phyloP scores from a whole-genome alignment of 1,140 invertebrate species.

The Kradibia gibbosae region DNA sequence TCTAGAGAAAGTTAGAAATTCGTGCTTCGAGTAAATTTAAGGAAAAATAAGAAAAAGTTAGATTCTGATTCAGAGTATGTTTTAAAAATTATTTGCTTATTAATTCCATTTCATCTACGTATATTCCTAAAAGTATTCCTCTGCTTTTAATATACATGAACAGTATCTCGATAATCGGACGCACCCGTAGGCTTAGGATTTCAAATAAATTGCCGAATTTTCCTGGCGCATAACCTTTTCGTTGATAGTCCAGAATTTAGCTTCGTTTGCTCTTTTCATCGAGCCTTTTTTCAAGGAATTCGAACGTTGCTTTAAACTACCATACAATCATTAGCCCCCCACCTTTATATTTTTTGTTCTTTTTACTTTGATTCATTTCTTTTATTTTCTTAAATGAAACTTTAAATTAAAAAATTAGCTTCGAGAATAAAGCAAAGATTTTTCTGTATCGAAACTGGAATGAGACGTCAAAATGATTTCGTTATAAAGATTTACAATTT shows the following conservation, averaged over 20 bases:
- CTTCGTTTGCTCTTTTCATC: conserved; percentile 32
- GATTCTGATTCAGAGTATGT: no score
- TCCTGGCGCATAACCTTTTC: not conserved
- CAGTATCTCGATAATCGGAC: not conserved
- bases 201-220: not conserved
- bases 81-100: no score
- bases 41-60: no score
- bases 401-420: not conserved
- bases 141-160: not conserved
- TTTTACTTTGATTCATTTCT: not conserved
- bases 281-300: conserved; percentile 3
- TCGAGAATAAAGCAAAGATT: not conserved
- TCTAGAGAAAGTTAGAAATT: no score
- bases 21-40: no score
- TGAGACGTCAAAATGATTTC: conserved; percentile 38
- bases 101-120: not conserved
- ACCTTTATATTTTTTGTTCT: not conserved
- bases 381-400: not conserved
- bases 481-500: not conserved
- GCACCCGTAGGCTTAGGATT: not conserved
- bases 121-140: conserved; percentile 40
- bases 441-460: not conserved
- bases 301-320: conserved; percentile 5
- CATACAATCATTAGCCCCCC: not conserved
- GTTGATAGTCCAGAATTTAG: conserved; percentile 7